Percentiles rank a stretch among this genome's conserved stretches.
Evolutionary conservation across 2,113 vertebrate species (phyloP).

Genomic region (Corydoras maculifer): DNA sequence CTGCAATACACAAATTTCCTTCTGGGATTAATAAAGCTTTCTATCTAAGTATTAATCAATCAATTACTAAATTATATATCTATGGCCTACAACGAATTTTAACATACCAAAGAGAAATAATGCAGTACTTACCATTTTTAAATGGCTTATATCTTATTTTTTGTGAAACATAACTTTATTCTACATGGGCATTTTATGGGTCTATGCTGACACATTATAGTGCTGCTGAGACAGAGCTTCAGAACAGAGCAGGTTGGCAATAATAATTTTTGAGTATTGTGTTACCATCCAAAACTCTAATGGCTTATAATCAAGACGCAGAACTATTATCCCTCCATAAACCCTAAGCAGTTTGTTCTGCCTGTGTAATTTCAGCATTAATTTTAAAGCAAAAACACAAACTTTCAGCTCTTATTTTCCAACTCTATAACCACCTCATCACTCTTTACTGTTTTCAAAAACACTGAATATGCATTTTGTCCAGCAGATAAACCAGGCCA

Average conservation of each 20-base stretch:
- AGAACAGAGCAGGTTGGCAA: slow-evolving; percentile 32
- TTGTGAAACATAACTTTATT: slow-evolving; percentile 33
- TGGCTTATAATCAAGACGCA: slow-evolving; percentile 32
- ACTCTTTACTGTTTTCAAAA: slow-evolving; percentile 3
- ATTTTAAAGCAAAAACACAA: slow-evolving; percentile 33
- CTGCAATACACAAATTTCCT: too few relatives aligned
- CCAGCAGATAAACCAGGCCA: slow-evolving; percentile 9
- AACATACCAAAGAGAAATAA: too few relatives aligned
- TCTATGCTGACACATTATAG: slow-evolving; percentile 35
- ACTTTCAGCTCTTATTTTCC: slow-evolving; percentile 32
- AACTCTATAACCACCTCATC: slow-evolving; percentile 31
- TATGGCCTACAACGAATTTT: too few relatives aligned
- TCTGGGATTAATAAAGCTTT: too few relatives aligned
- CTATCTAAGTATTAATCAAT: too few relatives aligned
- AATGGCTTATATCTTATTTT: slow-evolving; percentile 31
- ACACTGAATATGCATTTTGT: slow-evolving; percentile 10
- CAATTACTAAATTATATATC: too few relatives aligned
- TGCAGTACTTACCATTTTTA: neutral
- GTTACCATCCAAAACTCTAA: slow-evolving; percentile 41
- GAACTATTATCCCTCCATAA: slow-evolving; percentile 34
- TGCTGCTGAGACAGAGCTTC: slow-evolving; percentile 30
- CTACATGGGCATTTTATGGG: slow-evolving; percentile 39
- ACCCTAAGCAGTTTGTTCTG: slow-evolving; percentile 33
- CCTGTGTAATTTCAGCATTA: slow-evolving; percentile 37
- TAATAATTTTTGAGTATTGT: slow-evolving; percentile 38